Evolutionary conservation across 2,113 vertebrate species (phyloP).

Genomic region (Hystrix brachyura): DNA sequence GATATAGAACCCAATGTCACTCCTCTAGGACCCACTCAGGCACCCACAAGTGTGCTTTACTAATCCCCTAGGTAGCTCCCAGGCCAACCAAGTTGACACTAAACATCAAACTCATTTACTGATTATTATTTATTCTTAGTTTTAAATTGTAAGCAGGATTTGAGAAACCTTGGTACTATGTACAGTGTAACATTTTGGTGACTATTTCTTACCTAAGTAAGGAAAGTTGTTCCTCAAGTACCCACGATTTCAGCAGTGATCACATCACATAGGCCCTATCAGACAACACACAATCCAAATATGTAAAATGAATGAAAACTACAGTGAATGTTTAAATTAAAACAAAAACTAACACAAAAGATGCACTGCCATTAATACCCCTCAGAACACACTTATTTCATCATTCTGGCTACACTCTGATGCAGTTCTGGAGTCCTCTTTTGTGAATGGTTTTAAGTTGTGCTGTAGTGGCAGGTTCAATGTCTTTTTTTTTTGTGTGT

Average conservation of each 20-base stretch:
- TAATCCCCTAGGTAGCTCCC: background rate
- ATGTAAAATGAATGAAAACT: background rate
- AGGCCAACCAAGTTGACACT: background rate
- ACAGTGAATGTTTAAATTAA: background rate
- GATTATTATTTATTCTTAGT: background rate
- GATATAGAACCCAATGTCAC: background rate
- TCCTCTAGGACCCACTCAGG: background rate
- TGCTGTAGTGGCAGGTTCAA: background rate
- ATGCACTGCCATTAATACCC: background rate
- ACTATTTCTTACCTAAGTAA: background rate
- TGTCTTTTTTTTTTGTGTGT: background rate
- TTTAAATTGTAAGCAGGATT: constrained; percentile 24
- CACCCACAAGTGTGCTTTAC: background rate
- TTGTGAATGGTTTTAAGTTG: background rate
- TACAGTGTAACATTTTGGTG: background rate
- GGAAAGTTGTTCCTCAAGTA: background rate
- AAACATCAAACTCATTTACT: background rate
- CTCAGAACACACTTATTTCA: background rate
- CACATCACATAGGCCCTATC: background rate
- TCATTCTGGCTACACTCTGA: background rate
- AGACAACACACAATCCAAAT: background rate
- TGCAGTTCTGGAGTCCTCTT: background rate
- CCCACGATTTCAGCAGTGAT: background rate
- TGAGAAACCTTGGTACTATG: background rate
- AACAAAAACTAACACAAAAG: background rate